phyloP scores from a whole-genome alignment of 2,113 vertebrate genomes.

The Dicaeum eximium region DNA sequence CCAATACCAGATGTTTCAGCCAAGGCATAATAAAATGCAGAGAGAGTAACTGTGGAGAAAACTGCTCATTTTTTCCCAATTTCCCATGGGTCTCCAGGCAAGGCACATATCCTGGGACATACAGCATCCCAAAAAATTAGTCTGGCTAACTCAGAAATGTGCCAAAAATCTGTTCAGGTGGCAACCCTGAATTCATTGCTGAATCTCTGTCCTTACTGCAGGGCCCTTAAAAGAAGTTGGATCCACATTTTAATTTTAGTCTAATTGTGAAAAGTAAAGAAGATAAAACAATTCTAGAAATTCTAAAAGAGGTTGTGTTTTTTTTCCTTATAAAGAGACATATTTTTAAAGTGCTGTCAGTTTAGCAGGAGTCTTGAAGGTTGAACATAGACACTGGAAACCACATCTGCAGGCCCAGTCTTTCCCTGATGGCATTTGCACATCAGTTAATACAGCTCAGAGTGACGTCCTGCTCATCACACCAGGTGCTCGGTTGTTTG shows the following conservation, averaged over 20 bases:
- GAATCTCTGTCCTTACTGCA: neutral
- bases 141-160: neutral
- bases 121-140: neutral
- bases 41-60: neutral
- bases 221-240: neutral
- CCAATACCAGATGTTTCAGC: conserved; percentile 32
- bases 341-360: neutral
- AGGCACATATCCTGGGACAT: neutral
- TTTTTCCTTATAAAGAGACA: neutral
- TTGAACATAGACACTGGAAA: neutral
- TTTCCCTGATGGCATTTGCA: neutral
- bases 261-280: neutral
- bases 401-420: neutral
- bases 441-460: neutral
- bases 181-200: neutral
- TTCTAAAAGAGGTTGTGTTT: neutral
- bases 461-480: fast-evolving
- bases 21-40: neutral
- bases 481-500: neutral
- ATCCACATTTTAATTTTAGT: neutral
- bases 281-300: neutral
- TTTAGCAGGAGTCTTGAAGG: neutral
- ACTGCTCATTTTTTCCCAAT: neutral
- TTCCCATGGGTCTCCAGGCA: neutral
- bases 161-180: neutral